phyloP scores from a whole-genome alignment of 2,113 vertebrate genomes.

The Rafetus swinhoei region DNA sequence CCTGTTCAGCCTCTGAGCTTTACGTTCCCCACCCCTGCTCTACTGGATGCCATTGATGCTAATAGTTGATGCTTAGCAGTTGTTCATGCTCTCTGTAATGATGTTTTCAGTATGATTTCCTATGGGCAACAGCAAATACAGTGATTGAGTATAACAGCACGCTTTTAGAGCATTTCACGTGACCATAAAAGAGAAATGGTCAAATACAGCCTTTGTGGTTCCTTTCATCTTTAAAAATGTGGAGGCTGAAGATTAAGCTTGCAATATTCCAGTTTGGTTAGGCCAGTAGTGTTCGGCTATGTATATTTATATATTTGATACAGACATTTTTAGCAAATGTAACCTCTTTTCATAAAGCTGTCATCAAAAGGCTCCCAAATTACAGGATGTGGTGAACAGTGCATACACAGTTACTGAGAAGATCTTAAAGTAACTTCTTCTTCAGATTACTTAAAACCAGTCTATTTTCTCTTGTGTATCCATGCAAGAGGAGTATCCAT shows the following conservation, averaged over 20 bases:
- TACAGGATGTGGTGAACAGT: not conserved
- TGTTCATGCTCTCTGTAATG: not conserved
- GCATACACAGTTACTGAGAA: not conserved
- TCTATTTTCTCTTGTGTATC: not conserved
- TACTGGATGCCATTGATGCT: not conserved
- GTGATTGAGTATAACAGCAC: not conserved
- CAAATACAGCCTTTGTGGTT: not conserved
- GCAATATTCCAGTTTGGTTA: not conserved
- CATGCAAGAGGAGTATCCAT: not conserved
- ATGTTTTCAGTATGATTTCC: not conserved
- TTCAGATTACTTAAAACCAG: not conserved
- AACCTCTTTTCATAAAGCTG: not conserved
- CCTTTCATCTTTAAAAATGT: not conserved
- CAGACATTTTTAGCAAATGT: not conserved
- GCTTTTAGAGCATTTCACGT: not conserved
- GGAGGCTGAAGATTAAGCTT: not conserved
- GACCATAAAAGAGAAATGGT: slow-evolving; percentile 3
- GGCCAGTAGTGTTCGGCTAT: not conserved
- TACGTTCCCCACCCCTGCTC: too few relatives aligned
- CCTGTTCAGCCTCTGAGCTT: too few relatives aligned
- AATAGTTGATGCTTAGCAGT: rapidly evolving
- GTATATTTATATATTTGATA: not conserved
- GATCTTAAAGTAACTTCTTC: not conserved
- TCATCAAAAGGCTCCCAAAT: not conserved
- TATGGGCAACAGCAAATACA: slow-evolving; percentile 5